These are phyloP conservation scores for Acropora yongei DNA, from an alignment of 64 coral and sea anemone genomes.

Conservation along the genomic window DNA sequence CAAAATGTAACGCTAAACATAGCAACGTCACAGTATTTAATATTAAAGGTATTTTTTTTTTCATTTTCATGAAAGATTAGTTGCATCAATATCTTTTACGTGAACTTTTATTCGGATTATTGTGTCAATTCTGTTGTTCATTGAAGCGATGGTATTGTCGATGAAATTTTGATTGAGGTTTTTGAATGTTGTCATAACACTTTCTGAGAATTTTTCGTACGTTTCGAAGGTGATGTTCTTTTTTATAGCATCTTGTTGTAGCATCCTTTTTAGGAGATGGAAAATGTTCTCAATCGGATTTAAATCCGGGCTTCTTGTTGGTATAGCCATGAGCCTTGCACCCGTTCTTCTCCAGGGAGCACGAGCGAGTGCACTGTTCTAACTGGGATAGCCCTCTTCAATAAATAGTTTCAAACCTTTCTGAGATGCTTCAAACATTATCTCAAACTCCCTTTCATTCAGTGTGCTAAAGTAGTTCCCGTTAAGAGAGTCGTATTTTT, in stretches of 20 bases:
- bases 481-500: background rate
- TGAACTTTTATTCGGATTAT: background rate
- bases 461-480: background rate
- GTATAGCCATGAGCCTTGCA: background rate
- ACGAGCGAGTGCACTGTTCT: conserved; percentile 9
- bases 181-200: background rate
- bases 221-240: conserved; percentile 24
- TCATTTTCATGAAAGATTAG: no score
- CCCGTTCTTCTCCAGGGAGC: background rate
- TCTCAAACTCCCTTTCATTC: background rate
- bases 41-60: no score
- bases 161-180: background rate
- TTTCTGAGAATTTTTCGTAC: background rate
- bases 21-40: no score
- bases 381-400: background rate
- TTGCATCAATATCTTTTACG: conserved; percentile 1
- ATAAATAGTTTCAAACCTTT: conserved; percentile 11
- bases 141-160: background rate
- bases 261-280: background rate
- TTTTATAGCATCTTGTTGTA: conserved; percentile 2
- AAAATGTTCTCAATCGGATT: conserved; percentile 54
- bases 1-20: no score
- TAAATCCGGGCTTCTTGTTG: background rate
- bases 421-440: background rate
- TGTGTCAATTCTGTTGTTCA: conserved; percentile 5